phyloP scores from a whole-genome alignment of 2,113 vertebrate species.

The Gallinago jamesoni region DNA sequence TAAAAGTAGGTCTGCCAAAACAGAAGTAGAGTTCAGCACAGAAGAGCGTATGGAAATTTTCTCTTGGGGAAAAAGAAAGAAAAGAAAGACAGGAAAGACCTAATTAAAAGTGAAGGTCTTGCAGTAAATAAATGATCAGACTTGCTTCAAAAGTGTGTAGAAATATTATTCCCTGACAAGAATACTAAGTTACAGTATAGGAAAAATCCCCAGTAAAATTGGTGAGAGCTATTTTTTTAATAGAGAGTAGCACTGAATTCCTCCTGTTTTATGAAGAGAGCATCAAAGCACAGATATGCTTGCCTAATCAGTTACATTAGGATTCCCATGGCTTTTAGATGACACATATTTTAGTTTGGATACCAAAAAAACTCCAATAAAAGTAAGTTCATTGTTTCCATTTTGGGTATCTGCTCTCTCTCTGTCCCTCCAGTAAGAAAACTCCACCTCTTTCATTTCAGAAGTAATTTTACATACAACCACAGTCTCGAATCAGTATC shows the following conservation, averaged over 20 bases:
- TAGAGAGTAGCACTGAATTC: neutral
- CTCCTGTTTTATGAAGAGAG: neutral
- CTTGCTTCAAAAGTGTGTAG: neutral
- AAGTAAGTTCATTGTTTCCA: neutral
- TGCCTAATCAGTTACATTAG: neutral
- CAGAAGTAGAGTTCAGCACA: neutral
- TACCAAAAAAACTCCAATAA: neutral
- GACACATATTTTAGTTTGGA: neutral
- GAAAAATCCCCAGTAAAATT: neutral
- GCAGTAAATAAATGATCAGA: conserved; percentile 63
- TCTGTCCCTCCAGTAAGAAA: neutral
- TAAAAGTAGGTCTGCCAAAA: conserved; percentile 20
- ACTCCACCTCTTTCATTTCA: neutral
- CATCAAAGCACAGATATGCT: neutral
- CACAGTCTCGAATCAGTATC: neutral
- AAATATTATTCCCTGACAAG: conserved; percentile 22
- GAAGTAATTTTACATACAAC: neutral
- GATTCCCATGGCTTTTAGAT: neutral
- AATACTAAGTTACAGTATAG: neutral
- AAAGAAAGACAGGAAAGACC: conserved; percentile 11
- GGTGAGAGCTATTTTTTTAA: neutral
- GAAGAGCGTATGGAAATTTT: neutral
- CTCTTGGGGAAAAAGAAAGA: conserved; percentile 6
- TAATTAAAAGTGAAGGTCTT: conserved; percentile 55
- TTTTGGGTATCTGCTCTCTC: neutral